Base-by-base conservation (phyloP, 2,888 invertebrate genomes). In the Mesoligia furuncula region DNA sequence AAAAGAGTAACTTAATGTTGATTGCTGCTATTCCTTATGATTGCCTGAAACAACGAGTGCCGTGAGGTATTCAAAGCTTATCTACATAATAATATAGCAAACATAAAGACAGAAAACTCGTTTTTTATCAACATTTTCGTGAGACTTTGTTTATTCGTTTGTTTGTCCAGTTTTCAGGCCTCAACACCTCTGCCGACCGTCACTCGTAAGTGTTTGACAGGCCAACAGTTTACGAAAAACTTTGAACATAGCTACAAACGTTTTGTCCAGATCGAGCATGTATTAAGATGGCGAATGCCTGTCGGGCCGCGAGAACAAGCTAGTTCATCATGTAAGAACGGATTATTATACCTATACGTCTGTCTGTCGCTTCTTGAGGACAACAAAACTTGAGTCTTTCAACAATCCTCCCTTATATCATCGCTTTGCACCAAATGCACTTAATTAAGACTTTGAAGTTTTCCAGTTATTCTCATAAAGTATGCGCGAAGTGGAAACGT, bases 401-500 rank as follows among this genome's bases (percentile, higher is more conserved):
- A 0, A 39, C n/a, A 65, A 57, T 57, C 17, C 7, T 68, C 27
- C 42, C n/a, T 27, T 27, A 48, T 2, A 24, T 27, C 36, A n/a
- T 68, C 36, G 59, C 57, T 71, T 73, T 45, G 36, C 42, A 59
- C 54, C 5, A 31, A 77, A 77, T 59, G 54, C 61, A 66, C 48
- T 82, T 79, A 77, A 85, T 85, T 73, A 77, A 69, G 24, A 78
- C 65, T 76, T n/a, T 27, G 48, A 75, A 75, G 68, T 75, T 85
- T 73, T 27, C 68, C 62, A 73, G 65, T 75, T 73, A 79, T 76
- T 64, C 72, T 54, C 45, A 13, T n/a, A 77, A 69, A 62, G 73
- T 27, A 66, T 48, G 54, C 62, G 57, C 54, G 62, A 73, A 79
- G 62, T 61, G 67, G 54, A 74, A 72, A 85, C 64, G 61, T 51